Evolutionary conservation across 2,113 vertebrate genomes (phyloP), one percentile per base, ranked within the genome.

Genomic region (Taxidea taxus): DNA sequence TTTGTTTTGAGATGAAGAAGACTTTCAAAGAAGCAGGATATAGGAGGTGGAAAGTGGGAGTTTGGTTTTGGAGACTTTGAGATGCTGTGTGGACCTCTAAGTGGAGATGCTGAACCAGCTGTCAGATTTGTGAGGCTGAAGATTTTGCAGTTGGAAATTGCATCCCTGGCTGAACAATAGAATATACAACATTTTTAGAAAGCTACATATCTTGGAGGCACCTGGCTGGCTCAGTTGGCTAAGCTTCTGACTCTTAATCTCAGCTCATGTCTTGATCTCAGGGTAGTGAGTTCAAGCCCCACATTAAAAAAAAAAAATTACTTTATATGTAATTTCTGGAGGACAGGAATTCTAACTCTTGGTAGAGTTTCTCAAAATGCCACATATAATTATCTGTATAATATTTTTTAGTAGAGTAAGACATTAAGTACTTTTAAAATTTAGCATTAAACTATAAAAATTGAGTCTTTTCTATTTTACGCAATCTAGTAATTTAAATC

Each of bases 311-410:
- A 37, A 66, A 64, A 90, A 94, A n/a, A 5, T 25, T 47, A 31
- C 92, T 23, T 82, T 88, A 49, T 80, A 34, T 39, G 42, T 66
- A 4, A 47, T 89, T 81, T 75, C 88, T 60, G 15, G 51, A 96
- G 58, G 29, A 91, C 3, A 90, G 25, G 37, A 83, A 94, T 51
- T 74, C 37, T 62, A 85, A 80, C 27, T 89, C 70, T 72, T 70
- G 29, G 47, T 39, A 77, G 51, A 77, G 14, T 92, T 95, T 87
- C 88, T 90, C 72, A 91, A 96, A 87, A 92, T 90, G 21, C 27
- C 47, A 44, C 34, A 37, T 74, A 25, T 56, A 87, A 87, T 95
- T 83, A 56, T 82, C 68, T 64, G 4, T 80, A 78, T 51, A 75
- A 56, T 92, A 85, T 31, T 42, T 81, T 96, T 91, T 72, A 88